These are phyloP conservation scores for Harpagifer antarcticus DNA, from an alignment of 2,797 vertebrate genomes.

Conservation along the genomic window DNA sequence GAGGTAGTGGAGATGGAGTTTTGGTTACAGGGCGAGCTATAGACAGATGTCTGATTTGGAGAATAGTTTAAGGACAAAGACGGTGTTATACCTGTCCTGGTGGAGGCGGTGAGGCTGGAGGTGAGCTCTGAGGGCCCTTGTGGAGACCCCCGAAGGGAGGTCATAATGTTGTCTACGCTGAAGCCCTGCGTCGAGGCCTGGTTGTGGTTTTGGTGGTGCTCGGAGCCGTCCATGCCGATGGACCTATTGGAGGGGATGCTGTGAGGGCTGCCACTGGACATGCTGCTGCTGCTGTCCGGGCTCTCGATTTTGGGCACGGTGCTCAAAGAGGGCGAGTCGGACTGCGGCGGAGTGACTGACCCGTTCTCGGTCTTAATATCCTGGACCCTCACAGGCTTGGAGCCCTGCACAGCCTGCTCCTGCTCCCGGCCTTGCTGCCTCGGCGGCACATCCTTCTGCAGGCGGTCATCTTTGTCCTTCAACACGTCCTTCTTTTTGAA, in stretches of 20 bases:
- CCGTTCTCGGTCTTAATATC: slow-evolving; percentile 98
- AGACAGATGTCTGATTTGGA: slow-evolving; percentile 88
- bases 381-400: slow-evolving; percentile 91
- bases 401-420: slow-evolving; percentile 81
- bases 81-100: slow-evolving; percentile 87
- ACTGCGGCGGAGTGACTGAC: slow-evolving; percentile 90
- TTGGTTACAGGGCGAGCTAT: slow-evolving; percentile 93
- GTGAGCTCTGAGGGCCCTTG: slow-evolving; percentile 87
- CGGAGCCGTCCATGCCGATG: slow-evolving; percentile 89
- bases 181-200: slow-evolving; percentile 91
- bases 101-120: slow-evolving; percentile 82
- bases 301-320: slow-evolving; percentile 95
- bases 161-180: slow-evolving; percentile 99
- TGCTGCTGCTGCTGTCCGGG: slow-evolving; percentile 93
- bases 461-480: slow-evolving; percentile 94
- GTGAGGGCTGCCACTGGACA: slow-evolving; percentile 92
- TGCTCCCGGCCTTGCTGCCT: slow-evolving; percentile 83
- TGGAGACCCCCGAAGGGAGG: slow-evolving; percentile 92
- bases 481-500: slow-evolving; percentile 97
- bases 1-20: slow-evolving; percentile 88
- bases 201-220: slow-evolving; percentile 84
- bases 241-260: slow-evolving; percentile 88
- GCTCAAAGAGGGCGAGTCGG: slow-evolving; percentile 88
- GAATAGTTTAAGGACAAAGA: slow-evolving; percentile 89
- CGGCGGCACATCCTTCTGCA: slow-evolving; percentile 86